Base-by-base conservation (phyloP, 2,888 invertebrate species). In the Cephus spinipes region DNA sequence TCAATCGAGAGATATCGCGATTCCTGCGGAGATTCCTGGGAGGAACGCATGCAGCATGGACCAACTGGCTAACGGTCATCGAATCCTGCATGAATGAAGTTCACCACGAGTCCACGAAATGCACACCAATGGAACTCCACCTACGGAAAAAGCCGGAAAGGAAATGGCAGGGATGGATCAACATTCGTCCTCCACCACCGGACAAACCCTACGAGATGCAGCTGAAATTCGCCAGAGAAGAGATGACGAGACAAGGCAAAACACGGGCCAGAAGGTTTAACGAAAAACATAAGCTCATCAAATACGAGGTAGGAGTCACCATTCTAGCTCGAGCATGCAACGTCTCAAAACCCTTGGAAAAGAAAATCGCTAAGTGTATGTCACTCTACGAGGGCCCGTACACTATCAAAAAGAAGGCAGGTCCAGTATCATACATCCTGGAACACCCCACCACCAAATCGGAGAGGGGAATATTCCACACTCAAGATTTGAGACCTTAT, bases 341-440 rank as follows among this genome's bases (percentile, higher is more conserved):
- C 33, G 69, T 78, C 0, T 81, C 79, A 0, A 34, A 79, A n/a
- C 73, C 74, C 4, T 1, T 30, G 11, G n/a, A 69, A 1, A 74
- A 80, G n/a, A 73, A 76, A 1, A 73, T 69, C 9, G 75, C 80
- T 0, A 83, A 81, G 35, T 80, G 81, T 31, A 36, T 81, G 71
- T 40, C 80, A 0, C 15, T 83, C 1, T 79, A 79, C 30, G 80
- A 81, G 69, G 80, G 81, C 1, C 79, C 80, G 0, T 81, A 80
- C n/a, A n/a, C n/a, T 23, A 12, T 32, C 11, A 76, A 76, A 12
- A 75, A 73, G 11, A 73, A 77, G 15, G 55, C 77, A 4, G 73
- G 74, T 11, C 0, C 23, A 0, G 32, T 73, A 0, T 73, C 79
- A 0, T 80, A 79, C 35, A 1, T 77, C 0, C 12, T 80, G 1